Base-by-base conservation (phyloP, 1,140 invertebrate genomes). In the Octopus sinensis region DNA sequence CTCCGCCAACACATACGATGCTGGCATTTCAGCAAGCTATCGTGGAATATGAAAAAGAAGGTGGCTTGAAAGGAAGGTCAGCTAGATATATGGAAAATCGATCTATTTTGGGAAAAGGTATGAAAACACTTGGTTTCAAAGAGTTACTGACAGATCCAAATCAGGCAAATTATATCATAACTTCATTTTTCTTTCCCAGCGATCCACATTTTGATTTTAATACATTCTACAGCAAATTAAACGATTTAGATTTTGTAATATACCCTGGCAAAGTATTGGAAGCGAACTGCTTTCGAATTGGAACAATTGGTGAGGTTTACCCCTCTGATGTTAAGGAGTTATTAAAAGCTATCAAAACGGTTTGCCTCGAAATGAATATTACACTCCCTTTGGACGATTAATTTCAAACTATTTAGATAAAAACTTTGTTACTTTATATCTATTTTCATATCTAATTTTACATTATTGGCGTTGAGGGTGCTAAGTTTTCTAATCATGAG, bases 191-290 rank as follows among this genome's bases (percentile, higher is more conserved):
- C 79, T 92, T 88, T 83, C 92, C 92, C 6, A 83, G 87, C 6
- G 84, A 92, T 86, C 84, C 85, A 13, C 90, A 91, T 62, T 92
- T 92, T 85, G 85, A 87, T 79, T 92, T 92, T 83, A 85, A 88
- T 53, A 85, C 86, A 53, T 92, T 92, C 81, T 92, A 92, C 84
- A 82, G 86, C 10, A 86, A 84, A 79, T 87, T 92, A 4, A 91
- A 90, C 85, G 89, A 91, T 9, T 88, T 88, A 86, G 90, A 89
- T 83, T 90, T 90, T 78, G 89, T 92, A 9, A 92, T 92, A 68
- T 92, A 92, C 83, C 92, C 92, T 13, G 92, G 92, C 0, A 92
- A 92, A 87, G 90, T 92, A 52, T 88, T 91, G 12, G 87, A 90
- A 76, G 88, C 89, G 6, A 89, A 92, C 73, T 91, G 91, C 83